These are phyloP conservation scores for Atta colombica DNA, from an alignment of 1,140 invertebrate species.

Conservation along the genomic window DNA sequence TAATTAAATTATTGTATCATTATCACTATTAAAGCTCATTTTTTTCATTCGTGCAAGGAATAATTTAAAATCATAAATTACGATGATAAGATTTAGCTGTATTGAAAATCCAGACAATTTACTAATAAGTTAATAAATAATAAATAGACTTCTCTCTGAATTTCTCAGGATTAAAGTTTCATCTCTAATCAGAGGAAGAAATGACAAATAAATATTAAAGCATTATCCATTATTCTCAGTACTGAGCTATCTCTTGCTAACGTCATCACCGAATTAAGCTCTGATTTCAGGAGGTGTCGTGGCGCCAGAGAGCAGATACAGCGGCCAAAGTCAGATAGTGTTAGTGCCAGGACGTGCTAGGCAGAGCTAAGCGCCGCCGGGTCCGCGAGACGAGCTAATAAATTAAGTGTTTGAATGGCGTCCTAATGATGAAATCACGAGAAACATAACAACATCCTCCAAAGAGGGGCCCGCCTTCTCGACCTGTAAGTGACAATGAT, in stretches of 20 bases:
- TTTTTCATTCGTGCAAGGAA: not conserved
- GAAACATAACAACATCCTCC: conserved; percentile 75
- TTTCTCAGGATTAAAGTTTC: not conserved
- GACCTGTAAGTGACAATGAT: conserved; percentile 72
- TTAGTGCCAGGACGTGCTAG: conserved; percentile 76
- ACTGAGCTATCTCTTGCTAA: not conserved
- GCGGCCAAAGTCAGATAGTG: conserved; percentile 55
- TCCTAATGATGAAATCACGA: conserved; percentile 75
- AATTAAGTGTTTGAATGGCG: conserved; percentile 74
- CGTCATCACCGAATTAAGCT: conserved; percentile 66
- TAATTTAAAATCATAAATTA: not conserved
- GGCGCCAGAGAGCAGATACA: conserved; percentile 72
- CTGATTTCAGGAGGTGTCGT: conserved; percentile 66
- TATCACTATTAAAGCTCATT: not conserved
- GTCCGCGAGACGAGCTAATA: conserved; percentile 63
- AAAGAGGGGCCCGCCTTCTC: not conserved
- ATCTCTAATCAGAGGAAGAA: not conserved
- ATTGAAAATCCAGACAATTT: not conserved
- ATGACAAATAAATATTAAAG: not conserved
- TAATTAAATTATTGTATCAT: not conserved
- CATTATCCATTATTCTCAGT: not conserved
- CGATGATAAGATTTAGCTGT: not conserved
- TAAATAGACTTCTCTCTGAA: not conserved
- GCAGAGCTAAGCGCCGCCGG: conserved; percentile 55
- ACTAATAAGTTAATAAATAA: not conserved